Conservation (phyloP, 2,888 invertebrate species). For the Bugula neritina region DNA sequence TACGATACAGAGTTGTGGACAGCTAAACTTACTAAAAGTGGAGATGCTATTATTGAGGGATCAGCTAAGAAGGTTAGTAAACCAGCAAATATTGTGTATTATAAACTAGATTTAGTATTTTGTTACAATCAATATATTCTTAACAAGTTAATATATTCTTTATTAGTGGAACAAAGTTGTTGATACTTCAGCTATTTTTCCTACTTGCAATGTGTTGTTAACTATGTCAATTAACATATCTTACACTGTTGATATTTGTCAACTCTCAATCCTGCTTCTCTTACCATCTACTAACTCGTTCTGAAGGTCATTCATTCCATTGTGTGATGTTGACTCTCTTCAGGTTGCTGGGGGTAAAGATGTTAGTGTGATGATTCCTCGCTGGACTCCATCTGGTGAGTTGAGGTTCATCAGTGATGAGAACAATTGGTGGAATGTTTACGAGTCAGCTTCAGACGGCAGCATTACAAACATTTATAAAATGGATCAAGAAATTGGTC, state of each 20-base stretch:
- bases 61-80: constrained; percentile 36
- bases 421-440: constrained; percentile 54
- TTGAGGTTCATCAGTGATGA: constrained; percentile 49
- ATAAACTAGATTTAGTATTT: neutral
- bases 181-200: too few species aligned
- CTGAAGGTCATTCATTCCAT: too few species aligned
- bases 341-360: constrained; percentile 39
- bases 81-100: neutral
- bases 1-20: constrained; percentile 51
- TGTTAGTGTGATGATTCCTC: constrained; percentile 47
- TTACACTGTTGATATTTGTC: too few species aligned
- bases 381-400: constrained; percentile 46
- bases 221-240: too few species aligned
- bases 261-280: too few species aligned
- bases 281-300: too few species aligned
- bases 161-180: too few species aligned
- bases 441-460: constrained; percentile 36
- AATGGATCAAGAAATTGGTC: neutral
- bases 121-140: too few species aligned
- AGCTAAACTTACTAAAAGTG: constrained; percentile 40
- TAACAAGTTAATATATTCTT: too few species aligned
- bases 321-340: too few species aligned
- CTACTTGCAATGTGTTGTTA: too few species aligned
- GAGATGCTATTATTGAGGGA: constrained; percentile 34
- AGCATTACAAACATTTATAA: neutral